phyloP scores from a whole-genome alignment of 2,888 invertebrate species.

The Nudaria mundana region DNA sequence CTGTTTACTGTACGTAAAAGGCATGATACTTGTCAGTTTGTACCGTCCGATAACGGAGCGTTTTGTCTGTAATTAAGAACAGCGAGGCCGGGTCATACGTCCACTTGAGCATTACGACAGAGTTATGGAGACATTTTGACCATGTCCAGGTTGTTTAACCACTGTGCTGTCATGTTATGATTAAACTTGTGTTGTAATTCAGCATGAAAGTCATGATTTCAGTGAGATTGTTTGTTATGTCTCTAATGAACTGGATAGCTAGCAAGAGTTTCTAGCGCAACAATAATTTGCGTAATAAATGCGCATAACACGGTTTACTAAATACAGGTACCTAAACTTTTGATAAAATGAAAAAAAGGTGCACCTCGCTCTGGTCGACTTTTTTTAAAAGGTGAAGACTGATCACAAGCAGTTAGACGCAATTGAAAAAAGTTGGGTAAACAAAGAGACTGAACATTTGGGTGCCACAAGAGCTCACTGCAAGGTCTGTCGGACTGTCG shows the following conservation, averaged over 20 bases:
- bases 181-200: constrained; percentile 54
- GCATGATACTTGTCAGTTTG: constrained; percentile 60
- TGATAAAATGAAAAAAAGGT: too few relatives aligned
- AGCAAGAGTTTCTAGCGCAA: constrained; percentile 4
- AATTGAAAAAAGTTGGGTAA: too few relatives aligned
- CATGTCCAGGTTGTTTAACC: constrained; percentile 59
- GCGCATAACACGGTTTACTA: not conserved
- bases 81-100: constrained; percentile 58
- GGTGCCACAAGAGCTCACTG: too few relatives aligned
- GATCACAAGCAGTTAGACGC: too few relatives aligned
- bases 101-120: constrained; percentile 53
- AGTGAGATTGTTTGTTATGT: constrained; percentile 44
- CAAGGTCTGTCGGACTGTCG: too few relatives aligned
- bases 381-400: too few relatives aligned
- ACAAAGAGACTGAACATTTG: too few relatives aligned
- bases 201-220: constrained; percentile 43
- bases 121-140: constrained; percentile 67
- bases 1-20: constrained; percentile 63
- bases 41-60: constrained; percentile 65
- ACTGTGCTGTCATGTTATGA: constrained; percentile 57
- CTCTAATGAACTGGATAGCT: constrained; percentile 30
- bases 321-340: too few relatives aligned
- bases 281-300: not conserved
- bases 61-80: constrained; percentile 78
- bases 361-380: too few relatives aligned